Conservation (phyloP, 2,888 invertebrate species). For the Rhopalosiphum nymphaeae region DNA sequence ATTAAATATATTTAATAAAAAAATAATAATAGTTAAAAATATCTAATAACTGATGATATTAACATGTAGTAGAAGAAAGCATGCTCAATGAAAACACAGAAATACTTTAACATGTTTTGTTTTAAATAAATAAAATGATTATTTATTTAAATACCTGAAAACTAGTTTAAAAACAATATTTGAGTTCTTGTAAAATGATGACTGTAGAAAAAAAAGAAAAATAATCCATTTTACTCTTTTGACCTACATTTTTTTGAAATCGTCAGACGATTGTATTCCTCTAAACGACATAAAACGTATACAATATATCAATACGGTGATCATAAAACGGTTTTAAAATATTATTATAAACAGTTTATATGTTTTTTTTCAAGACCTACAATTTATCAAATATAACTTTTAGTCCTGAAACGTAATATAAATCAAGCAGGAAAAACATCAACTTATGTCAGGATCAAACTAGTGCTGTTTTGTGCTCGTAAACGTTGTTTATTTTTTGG, state of each 20-base stretch:
- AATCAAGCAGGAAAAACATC: slow-evolving; percentile 14
- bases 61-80: too few relatives aligned
- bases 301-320: background rate
- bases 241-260: background rate
- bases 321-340: slow-evolving; percentile 4
- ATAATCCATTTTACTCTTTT: background rate
- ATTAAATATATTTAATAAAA: too few relatives aligned
- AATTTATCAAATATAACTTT: slow-evolving; percentile 27
- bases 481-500: slow-evolving; percentile 25
- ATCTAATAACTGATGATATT: too few relatives aligned
- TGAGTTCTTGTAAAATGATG: background rate
- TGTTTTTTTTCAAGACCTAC: background rate
- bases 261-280: background rate
- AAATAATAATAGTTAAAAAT: too few relatives aligned
- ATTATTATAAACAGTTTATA: background rate
- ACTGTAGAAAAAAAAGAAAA: background rate
- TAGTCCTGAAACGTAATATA: slow-evolving; percentile 21
- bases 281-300: background rate
- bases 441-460: slow-evolving; percentile 2
- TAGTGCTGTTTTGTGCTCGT: background rate
- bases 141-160: background rate
- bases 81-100: background rate
- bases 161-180: background rate
- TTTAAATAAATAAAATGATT: background rate
- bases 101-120: background rate